Conservation (phyloP, 53 echinoderm and acorn worm genomes). For the Hippasteria phrygiana region DNA sequence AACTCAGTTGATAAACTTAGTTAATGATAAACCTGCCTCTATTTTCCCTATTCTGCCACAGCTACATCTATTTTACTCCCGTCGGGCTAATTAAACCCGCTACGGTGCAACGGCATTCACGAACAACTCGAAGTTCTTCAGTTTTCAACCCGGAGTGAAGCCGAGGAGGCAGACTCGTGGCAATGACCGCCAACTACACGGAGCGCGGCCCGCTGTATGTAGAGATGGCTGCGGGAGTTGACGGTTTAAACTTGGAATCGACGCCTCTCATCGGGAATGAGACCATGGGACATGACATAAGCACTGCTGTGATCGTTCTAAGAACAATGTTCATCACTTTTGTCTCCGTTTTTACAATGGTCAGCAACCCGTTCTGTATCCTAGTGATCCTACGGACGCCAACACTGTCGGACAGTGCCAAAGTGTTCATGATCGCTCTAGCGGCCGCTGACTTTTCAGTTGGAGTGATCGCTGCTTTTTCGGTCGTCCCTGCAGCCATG, state of each 20-base stretch:
- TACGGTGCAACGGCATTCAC: background rate
- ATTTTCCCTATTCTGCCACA: background rate
- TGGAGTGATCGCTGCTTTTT: slow-evolving; percentile 54
- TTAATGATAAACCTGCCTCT: slow-evolving; percentile 34
- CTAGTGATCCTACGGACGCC: slow-evolving; percentile 48
- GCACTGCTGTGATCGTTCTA: slow-evolving; percentile 40
- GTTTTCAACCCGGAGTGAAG: background rate
- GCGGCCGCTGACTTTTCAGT: slow-evolving; percentile 65
- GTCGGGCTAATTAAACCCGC: background rate
- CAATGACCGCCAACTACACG: background rate
- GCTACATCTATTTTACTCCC: background rate
- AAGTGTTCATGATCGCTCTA: slow-evolving; percentile 70
- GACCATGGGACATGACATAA: background rate
- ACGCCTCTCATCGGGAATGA: background rate
- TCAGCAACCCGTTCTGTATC: slow-evolving; percentile 55
- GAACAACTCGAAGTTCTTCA: background rate
- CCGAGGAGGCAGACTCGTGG: background rate
- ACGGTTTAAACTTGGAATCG: background rate
- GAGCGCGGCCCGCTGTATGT: background rate
- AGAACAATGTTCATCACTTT: slow-evolving; percentile 58
- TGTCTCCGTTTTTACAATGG: slow-evolving; percentile 51
- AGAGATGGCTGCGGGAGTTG: background rate
- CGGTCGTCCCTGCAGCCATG: slow-evolving; percentile 47
- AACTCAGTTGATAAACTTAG: slow-evolving; percentile 12
- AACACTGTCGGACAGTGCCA: slow-evolving; percentile 56